Evolutionary conservation across 2,888 invertebrate species (phyloP), one percentile per base, ranked within the genome.

Genomic region (Xanthia togata): DNA sequence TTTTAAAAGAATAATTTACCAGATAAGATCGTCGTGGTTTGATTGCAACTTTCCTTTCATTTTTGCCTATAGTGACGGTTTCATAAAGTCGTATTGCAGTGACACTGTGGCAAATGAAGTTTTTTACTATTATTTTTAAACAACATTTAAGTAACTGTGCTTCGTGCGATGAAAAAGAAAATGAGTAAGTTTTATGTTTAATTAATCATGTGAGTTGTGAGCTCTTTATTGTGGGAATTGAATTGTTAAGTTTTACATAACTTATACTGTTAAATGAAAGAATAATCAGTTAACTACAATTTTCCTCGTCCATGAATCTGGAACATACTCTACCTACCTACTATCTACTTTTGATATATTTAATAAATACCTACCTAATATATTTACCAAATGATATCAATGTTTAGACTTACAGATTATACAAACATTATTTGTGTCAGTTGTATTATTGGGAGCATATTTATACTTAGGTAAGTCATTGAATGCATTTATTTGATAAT

Each of bases 161-260:
- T 81, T 65, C 68, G 71, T 81, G 86, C 80, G 41, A 89, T 88
- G 88, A 88, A 88, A 87, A 88, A 88, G 82, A 87, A 79, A 71
- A 84, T 88, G 88, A 88, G 88, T 88, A 79, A 88, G 88, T 88
- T n/a, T 47, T 62, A 14, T 57, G 69, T 79, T 73, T 62, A 60
- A 59, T 72, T 75, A 35, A 53, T 50, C n/a, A 26, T 59, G 20
- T 38, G 1, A 72, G 4, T 35, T 62, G 23, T 44, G 2, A 72
- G 4, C 55, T 44, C 31, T 41, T 79, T 38, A 57, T 38, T 63
- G 35, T 75, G 67, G 3, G 62, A 68, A 71, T 67, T 62, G 20
- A 11, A 70, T 57, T 31, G 35, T 77, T 38, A 35, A n/a, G 41
- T 60, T 59, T 44, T 3, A 57, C 5, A 73, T 44, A n/a, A n/a